Conservation (phyloP, 2,113 vertebrate genomes). For the Hemibagrus wyckioides region DNA sequence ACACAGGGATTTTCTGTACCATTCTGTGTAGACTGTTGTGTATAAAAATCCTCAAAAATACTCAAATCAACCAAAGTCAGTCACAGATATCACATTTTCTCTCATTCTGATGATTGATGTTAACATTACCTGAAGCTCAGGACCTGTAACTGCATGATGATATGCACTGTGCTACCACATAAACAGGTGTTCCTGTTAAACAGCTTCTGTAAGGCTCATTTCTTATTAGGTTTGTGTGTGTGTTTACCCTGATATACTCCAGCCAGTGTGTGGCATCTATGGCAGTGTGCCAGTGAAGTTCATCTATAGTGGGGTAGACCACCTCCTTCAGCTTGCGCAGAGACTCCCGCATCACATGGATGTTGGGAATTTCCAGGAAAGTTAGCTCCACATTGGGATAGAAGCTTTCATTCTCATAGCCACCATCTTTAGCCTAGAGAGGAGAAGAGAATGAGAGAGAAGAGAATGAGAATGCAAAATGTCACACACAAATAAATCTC, state of each 20-base stretch:
- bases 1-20: too few species aligned
- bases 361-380: constrained; percentile 95
- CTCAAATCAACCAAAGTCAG: too few species aligned
- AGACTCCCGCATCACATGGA: constrained; percentile 97
- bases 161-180: too few species aligned
- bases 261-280: constrained; percentile 94
- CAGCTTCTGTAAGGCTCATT: neutral
- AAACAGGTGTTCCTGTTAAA: neutral
- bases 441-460: neutral
- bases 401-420: constrained; percentile 89
- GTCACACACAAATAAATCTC: neutral
- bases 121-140: neutral
- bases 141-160: neutral
- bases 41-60: too few species aligned
- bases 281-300: constrained; percentile 86
- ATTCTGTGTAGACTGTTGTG: too few species aligned
- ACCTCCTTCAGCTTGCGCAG: constrained; percentile 92
- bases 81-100: too few species aligned
- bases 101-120: neutral
- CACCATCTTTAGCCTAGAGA: constrained; percentile 89
- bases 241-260: constrained; percentile 88
- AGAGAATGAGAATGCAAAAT: neutral
- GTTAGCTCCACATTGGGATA: constrained; percentile 89
- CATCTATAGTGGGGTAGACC: constrained; percentile 89
- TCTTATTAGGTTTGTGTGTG: neutral